Evolutionary conservation across 2,797 vertebrate genomes (phyloP), one percentile per base, ranked within the genome.

Genomic region (Pteropus rufus): DNA sequence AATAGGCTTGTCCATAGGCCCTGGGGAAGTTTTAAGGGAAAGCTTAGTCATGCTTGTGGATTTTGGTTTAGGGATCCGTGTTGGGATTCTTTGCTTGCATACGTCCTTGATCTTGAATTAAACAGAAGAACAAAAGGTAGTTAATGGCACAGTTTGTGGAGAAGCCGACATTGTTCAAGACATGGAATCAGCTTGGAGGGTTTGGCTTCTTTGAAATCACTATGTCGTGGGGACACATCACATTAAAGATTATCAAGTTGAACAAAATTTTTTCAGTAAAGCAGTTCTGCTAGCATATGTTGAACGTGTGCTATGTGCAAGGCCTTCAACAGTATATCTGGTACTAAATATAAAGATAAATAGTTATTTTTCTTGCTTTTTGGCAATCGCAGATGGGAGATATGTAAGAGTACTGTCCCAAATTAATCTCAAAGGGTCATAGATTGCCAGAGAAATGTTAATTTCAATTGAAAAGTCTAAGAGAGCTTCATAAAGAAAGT

Each of bases 51-150:
- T 97, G 92, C 95, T 93, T 77, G 56, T 98, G 94, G 99, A 96
- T 98, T 99, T 99, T 41, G 99, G 99, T 99, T 99, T 99, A 95
- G 99, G 99, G 95, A 99, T 99, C 89, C 98, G 98, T 34, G 99
- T 99, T 44, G 99, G 99, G 89, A 98, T 98, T 81, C 99, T 98
- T 34, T 96, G 98, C 86, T 96, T 99, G 97, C 99, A 98, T 70
- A 98, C 98, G 96, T 99, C 99, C 70, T 99, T 98, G 90, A 99
- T 99, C 99, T 99, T 98, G 95, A 95, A 95, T 97, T 79, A 98
- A 98, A 97, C n/a, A 79, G 2, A 95, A 97, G 89, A 93, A 96
- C 52, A 96, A 96, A 97, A 94, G n/a, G 36, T 93, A 34, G 75
- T 77, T 96, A 49, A 23, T 96, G 26, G 36, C 77, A 94, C 10